Conservation (phyloP, 2,113 vertebrate genomes). For the Crotalus viridis region DNA sequence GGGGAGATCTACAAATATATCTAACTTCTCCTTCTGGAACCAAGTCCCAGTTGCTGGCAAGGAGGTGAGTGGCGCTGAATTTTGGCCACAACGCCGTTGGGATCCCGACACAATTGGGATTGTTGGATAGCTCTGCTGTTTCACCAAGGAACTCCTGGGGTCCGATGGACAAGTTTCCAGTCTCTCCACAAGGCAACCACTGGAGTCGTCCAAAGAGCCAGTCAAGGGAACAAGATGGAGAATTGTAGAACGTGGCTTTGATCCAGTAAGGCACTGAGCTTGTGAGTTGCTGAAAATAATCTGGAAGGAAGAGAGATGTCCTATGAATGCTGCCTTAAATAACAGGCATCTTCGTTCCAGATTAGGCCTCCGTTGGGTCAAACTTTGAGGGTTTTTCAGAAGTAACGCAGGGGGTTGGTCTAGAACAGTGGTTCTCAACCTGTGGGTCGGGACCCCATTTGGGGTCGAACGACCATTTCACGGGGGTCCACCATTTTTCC, state of each 20-base stretch:
- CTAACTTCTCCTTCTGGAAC: slow-evolving; percentile 86
- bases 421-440: background rate
- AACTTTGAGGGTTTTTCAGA: background rate
- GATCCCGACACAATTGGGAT: background rate
- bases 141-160: too few relatives aligned
- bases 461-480: too few relatives aligned
- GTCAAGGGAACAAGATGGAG: background rate
- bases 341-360: background rate
- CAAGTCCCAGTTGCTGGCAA: slow-evolving; percentile 84
- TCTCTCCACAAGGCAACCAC: background rate
- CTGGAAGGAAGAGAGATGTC: background rate
- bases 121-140: background rate
- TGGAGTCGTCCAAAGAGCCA: background rate
- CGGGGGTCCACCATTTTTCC: too few relatives aligned
- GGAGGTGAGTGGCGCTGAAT: slow-evolving; percentile 72
- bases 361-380: background rate
- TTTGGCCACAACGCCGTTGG: accelerated
- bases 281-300: background rate
- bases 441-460: too few relatives aligned
- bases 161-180: background rate
- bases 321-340: background rate
- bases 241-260: background rate
- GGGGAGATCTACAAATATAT: slow-evolving; percentile 89
- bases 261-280: background rate
- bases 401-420: background rate